phyloP scores from a whole-genome alignment of 2,113 vertebrate genomes.

The Pycnonotus jocosus region DNA sequence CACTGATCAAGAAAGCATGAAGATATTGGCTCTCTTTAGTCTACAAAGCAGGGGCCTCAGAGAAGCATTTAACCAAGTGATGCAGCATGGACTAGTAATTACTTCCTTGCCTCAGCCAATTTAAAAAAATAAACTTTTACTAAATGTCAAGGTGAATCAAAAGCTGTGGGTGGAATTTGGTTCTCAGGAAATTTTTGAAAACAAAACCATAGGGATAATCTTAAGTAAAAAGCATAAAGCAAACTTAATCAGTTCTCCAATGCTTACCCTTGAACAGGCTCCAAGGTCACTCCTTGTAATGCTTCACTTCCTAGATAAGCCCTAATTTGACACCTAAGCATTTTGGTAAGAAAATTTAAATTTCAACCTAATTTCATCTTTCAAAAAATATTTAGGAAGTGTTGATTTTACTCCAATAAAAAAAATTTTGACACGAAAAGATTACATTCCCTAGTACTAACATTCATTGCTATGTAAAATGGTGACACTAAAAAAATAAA shows the following conservation, averaged over 20 bases:
- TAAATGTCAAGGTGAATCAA: not conserved
- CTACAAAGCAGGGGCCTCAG: not conserved
- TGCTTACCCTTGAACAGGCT: fast-evolving
- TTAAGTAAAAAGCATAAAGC: not conserved
- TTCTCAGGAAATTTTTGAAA: not conserved
- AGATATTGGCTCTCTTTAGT: fast-evolving
- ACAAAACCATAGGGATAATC: not conserved
- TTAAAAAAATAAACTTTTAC: not conserved
- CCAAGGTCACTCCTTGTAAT: not conserved
- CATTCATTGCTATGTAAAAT: not conserved
- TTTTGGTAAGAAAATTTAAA: not conserved
- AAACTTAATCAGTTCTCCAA: not conserved
- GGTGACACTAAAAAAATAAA: not conserved
- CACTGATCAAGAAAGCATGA: not conserved
- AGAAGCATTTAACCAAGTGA: not conserved
- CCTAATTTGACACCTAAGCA: not conserved
- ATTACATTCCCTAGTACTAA: not conserved
- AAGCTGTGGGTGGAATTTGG: not conserved
- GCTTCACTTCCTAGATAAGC: not conserved
- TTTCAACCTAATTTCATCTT: not conserved
- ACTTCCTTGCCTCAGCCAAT: not conserved
- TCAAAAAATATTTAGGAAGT: not conserved
- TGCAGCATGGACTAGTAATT: not conserved
- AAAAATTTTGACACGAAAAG: not conserved
- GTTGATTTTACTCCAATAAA: not conserved